Base-by-base conservation (phyloP, 2,113 vertebrate genomes). In the Calidris pygmaea region DNA sequence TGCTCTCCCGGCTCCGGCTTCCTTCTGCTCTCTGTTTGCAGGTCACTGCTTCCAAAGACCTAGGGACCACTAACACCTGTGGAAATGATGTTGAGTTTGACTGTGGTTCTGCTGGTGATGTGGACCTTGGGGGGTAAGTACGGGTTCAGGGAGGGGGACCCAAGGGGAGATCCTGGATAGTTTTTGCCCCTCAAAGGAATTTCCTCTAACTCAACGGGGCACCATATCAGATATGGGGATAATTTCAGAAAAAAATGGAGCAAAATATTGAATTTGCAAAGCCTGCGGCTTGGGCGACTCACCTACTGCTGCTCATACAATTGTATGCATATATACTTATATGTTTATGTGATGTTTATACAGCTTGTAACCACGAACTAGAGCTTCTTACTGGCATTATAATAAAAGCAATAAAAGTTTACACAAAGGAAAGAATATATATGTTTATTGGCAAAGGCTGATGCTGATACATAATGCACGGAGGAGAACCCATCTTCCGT, bases 51-150 rank as follows among this genome's bases (percentile, higher is more conserved):
- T 91, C 84, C 48, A 27, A 27, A 68, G 67, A 71, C 15, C 14
- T 37, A 1, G 48, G 1, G 43, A 34, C 53, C 0, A 3, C 32
- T 52, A 80, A 32, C 63, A 24, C 43, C 47, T 7, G 2, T 41
- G 26, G 74, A 52, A 8, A 47, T 12, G 15, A 77, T 67, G 37
- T 6, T 79, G 76, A 45, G 27, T 34, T 55, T 79, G 45, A 3
- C 48, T 2, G 4, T 52, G 32, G 41, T 93, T 78, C 84, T 98
- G 37, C 59, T 80, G 29, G 73, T 76, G 71, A 55, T 1, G 0
- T 94, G 89, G 94, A 48, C 43, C 56, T 62, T 72, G 35, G 94
- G 55, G 1, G 67, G 98, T 98, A 94, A 96, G 97, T 95, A 24
- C 2, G 0, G 15, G n/a, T 89, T 43, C 1, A 18, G n/a, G 79